A percentile compares a stretch with the other conserved stretches of the same genome.
These are phyloP conservation scores for Plumapathes pennacea DNA, from an alignment of 92 coral and sea anemone species.

Conservation along the genomic window DNA sequence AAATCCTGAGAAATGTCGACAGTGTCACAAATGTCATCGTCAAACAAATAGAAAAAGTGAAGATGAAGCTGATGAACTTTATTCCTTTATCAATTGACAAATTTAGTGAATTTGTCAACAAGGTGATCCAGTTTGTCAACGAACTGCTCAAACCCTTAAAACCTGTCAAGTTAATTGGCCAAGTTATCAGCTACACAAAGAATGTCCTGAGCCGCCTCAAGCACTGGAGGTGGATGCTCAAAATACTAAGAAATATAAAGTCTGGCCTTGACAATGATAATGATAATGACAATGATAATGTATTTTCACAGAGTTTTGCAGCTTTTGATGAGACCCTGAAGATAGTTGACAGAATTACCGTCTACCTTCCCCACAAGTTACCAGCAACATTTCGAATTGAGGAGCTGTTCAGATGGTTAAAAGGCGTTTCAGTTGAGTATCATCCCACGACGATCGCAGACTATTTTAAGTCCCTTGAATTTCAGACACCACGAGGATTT, in stretches of 20 bases:
- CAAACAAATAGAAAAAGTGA: constrained; percentile 64
- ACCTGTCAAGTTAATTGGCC: constrained; percentile 67
- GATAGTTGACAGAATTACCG: constrained; percentile 58
- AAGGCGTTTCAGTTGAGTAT: constrained; percentile 62
- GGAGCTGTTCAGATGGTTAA: constrained; percentile 64
- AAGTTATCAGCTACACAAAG: constrained; percentile 66
- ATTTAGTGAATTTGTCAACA: constrained; percentile 70
- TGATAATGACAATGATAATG: constrained; percentile 65
- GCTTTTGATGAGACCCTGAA: constrained; percentile 70
- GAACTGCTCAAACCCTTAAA: constrained; percentile 71
- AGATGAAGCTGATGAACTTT: constrained; percentile 53
- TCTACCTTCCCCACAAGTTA: constrained; percentile 77
- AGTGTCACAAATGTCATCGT: constrained; percentile 72
- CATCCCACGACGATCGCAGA: constrained; percentile 73
- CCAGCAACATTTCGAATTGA: constrained; percentile 68
- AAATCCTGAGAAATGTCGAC: constrained; percentile 61
- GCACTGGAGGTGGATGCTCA: constrained; percentile 77
- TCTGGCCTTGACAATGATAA: constrained; percentile 49
- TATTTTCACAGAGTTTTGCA: constrained; percentile 67
- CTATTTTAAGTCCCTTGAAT: constrained; percentile 59
- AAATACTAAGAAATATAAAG: constrained; percentile 64
- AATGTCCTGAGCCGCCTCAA: constrained; percentile 53
- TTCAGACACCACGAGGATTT: constrained; percentile 69
- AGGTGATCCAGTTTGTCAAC: constrained; percentile 58
- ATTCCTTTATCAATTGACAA: constrained; percentile 69